These are phyloP conservation scores for Venusia cambrica DNA, from an alignment of 2,888 invertebrate genomes.

Conservation along the genomic window DNA sequence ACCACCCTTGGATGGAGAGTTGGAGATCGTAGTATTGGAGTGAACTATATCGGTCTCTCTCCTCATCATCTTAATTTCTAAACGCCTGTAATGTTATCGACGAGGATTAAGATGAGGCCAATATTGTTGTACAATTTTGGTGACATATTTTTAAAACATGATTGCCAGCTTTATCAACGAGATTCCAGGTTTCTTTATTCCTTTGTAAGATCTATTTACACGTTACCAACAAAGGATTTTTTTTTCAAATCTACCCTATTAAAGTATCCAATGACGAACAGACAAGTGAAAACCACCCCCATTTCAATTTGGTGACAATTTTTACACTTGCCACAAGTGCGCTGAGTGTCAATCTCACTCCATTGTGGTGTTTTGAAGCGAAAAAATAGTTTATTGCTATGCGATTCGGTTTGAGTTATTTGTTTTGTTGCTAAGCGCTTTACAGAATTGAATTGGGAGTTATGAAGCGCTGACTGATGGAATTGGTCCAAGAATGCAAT, in stretches of 20 bases:
- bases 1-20: too few species aligned
- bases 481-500: too few species aligned
- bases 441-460: constrained; percentile 13
- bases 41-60: too few species aligned
- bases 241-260: constrained; percentile 18
- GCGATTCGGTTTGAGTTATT: constrained; percentile 34
- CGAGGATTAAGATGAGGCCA: too few species aligned
- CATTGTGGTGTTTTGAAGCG: constrained; percentile 64
- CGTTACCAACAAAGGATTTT: constrained; percentile 9
- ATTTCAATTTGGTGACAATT: constrained; percentile 43
- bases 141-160: too few species aligned
- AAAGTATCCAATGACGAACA: constrained; percentile 19
- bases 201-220: constrained; percentile 1
- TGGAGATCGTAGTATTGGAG: too few species aligned
- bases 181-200: too few species aligned
- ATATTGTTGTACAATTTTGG: too few species aligned
- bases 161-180: too few species aligned
- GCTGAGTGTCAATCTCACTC: constrained; percentile 59
- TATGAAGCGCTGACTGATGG: constrained; percentile 1
- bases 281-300: constrained; percentile 33
- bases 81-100: too few species aligned
- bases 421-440: constrained; percentile 27
- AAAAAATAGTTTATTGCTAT: constrained; percentile 57
- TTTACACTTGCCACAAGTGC: constrained; percentile 58
- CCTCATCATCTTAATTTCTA: too few species aligned